phyloP scores from a whole-genome alignment of 2,888 invertebrate species.

The Omphaloscelis lunosa region DNA sequence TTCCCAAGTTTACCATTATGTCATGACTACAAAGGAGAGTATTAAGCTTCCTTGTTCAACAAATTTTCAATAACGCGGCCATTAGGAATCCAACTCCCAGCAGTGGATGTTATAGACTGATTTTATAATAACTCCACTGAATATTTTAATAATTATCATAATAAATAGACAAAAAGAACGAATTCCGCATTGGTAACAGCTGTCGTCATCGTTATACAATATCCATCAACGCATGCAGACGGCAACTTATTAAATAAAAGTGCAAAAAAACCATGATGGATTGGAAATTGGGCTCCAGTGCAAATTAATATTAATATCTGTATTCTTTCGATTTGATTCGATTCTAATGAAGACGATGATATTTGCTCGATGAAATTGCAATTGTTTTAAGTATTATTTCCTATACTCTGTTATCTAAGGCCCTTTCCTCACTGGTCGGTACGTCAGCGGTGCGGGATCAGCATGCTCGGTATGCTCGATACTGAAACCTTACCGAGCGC shows the following conservation, averaged over 20 bases:
- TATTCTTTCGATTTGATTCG: not conserved
- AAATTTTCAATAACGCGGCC: not conserved
- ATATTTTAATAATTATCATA: slow-evolving; percentile 12
- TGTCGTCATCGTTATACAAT: not conserved
- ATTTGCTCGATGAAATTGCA: not conserved
- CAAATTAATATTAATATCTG: slow-evolving; percentile 8
- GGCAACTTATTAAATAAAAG: slow-evolving; percentile 54
- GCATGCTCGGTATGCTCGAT: no score
- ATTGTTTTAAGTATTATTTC: not conserved
- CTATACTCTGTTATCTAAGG: no score
- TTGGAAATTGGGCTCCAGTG: slow-evolving; percentile 43
- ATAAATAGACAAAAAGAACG: slow-evolving; percentile 9
- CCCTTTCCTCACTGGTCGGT: no score
- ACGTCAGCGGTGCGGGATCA: no score
- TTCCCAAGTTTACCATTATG: not conserved
- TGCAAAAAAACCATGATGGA: slow-evolving; percentile 45
- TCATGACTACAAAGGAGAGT: not conserved
- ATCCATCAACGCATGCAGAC: slow-evolving; percentile 41
- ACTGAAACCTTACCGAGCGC: no score
- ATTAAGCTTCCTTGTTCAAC: not conserved
- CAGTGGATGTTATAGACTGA: not conserved
- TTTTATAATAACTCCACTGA: not conserved
- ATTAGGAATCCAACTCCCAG: not conserved
- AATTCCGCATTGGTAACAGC: slow-evolving; percentile 27
- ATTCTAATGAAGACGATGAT: not conserved